Percentiles rank a stretch among this genome's conserved stretches.
phyloP scores from a whole-genome alignment of 1,140 invertebrate species.

The Pararge aegeria region DNA sequence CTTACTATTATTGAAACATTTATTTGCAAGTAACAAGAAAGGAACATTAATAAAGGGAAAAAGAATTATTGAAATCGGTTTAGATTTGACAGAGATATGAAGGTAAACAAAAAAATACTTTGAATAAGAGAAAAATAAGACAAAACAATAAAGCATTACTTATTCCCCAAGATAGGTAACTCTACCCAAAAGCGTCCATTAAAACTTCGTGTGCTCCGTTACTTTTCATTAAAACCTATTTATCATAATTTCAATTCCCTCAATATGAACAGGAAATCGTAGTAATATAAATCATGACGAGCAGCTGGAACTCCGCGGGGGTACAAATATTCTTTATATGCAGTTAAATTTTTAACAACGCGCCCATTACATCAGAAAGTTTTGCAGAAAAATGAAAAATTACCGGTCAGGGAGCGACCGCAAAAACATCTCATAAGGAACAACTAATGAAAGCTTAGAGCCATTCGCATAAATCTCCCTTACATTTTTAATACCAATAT shows the following conservation, averaged over 20 bases:
- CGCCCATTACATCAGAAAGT: conserved; percentile 62
- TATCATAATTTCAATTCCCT: conserved; percentile 50
- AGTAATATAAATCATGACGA: conserved; percentile 68
- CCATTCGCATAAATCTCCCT: conserved; percentile 78
- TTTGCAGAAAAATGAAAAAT: conserved; percentile 77
- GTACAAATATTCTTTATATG: conserved; percentile 78
- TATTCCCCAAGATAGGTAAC: background rate
- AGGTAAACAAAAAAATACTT: no score
- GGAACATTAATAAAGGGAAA: no score
- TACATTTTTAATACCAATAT: conserved; percentile 80
- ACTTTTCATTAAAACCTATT: conserved; percentile 57
- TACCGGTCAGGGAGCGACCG: conserved; percentile 76
- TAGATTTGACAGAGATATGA: no score
- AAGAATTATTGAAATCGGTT: no score
- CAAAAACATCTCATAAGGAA: conserved; percentile 74
- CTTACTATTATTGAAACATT: no score
- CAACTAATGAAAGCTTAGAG: conserved; percentile 79
- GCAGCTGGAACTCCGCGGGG: conserved; percentile 61
- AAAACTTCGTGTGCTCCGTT: conserved; percentile 23
- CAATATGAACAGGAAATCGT: conserved; percentile 52
- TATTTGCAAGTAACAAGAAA: no score
- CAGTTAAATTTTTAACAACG: conserved; percentile 70
- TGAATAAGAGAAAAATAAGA: no score
- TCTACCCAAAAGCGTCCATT: background rate
- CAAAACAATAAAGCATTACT: background rate